A percentile compares a stretch with the other conserved stretches of the same genome.
These are phyloP conservation scores for Aramus guarauna DNA, from an alignment of 2,113 vertebrate genomes.

Conservation along the genomic window DNA sequence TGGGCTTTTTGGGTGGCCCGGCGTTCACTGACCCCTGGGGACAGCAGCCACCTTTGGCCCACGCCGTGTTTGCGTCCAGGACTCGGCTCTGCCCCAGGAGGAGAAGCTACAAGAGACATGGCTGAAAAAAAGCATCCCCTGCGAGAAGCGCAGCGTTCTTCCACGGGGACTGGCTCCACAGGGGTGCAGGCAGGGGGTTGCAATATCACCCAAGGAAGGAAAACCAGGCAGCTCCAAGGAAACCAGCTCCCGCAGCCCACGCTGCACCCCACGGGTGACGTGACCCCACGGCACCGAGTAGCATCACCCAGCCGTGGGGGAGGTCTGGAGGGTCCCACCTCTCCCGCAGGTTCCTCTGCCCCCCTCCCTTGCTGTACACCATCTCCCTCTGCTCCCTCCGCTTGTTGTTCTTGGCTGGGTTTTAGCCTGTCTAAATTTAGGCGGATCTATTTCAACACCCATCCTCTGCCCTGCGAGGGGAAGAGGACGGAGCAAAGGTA, in stretches of 20 bases:
- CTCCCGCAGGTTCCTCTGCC: neutral
- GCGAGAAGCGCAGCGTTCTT: neutral
- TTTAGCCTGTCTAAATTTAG: conserved; percentile 58
- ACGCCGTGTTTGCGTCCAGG: neutral
- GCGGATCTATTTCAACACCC: conserved; percentile 10
- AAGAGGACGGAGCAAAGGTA: conserved; percentile 23
- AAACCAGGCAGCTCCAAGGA: neutral
- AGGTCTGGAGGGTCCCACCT: neutral
- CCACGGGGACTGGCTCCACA: accelerated
- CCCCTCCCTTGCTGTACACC: neutral
- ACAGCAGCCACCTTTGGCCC: neutral
- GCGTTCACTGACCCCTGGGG: neutral
- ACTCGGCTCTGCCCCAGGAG: neutral
- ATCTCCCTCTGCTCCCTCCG: neutral
- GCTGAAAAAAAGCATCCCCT: neutral
- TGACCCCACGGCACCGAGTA: accelerated
- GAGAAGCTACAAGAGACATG: neutral
- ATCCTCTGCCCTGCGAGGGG: neutral
- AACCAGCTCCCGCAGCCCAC: neutral
- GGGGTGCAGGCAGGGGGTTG: accelerated
- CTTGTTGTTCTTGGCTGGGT: neutral
- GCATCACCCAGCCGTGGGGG: too few relatives aligned
- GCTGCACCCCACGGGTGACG: accelerated
- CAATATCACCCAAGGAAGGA: neutral
- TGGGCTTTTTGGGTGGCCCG: accelerated